Percentiles rank a stretch among this genome's conserved stretches.
phyloP scores from a whole-genome alignment of 2,888 invertebrate genomes.

The Cepaea hortensis region DNA sequence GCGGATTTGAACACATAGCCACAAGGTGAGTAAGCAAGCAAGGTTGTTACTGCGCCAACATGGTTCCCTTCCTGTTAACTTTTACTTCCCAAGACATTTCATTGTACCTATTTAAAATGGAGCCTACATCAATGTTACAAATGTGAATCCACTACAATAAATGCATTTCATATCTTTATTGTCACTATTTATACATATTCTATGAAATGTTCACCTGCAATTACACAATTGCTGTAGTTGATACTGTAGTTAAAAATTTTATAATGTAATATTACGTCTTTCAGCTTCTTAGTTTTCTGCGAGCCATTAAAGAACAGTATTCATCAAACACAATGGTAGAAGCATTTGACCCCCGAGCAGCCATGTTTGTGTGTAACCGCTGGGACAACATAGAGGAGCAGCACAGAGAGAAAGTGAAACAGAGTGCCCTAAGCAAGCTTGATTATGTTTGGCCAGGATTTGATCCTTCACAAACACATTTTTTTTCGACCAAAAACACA shows the following conservation, averaged over 20 bases:
- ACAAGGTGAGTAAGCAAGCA: too few relatives aligned
- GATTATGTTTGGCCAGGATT: slow-evolving; percentile 64
- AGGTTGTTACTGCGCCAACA: too few relatives aligned
- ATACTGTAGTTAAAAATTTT: neutral
- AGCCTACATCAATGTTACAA: too few relatives aligned
- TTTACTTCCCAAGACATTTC: too few relatives aligned
- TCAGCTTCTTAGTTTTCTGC: slow-evolving; percentile 62
- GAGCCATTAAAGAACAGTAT: slow-evolving; percentile 58
- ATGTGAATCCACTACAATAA: too few relatives aligned
- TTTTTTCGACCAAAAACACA: slow-evolving; percentile 56
- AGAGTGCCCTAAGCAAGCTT: slow-evolving; percentile 60
- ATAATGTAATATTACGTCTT: slow-evolving; percentile 21
- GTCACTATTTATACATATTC: too few relatives aligned
- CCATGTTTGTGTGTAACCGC: slow-evolving; percentile 70
- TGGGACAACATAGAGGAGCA: slow-evolving; percentile 65
- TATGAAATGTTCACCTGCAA: neutral
- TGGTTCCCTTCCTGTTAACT: too few relatives aligned
- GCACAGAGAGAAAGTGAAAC: slow-evolving; percentile 59
- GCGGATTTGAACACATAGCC: too few relatives aligned
- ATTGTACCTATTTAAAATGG: too few relatives aligned
- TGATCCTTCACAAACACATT: slow-evolving; percentile 59
- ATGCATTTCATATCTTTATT: too few relatives aligned
- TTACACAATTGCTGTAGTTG: neutral
- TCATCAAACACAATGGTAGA: slow-evolving; percentile 11
- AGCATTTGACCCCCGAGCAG: slow-evolving; percentile 61